These are phyloP conservation scores for Ptychoptera albimana DNA, from an alignment of 2,888 invertebrate genomes.

Conservation along the genomic window DNA sequence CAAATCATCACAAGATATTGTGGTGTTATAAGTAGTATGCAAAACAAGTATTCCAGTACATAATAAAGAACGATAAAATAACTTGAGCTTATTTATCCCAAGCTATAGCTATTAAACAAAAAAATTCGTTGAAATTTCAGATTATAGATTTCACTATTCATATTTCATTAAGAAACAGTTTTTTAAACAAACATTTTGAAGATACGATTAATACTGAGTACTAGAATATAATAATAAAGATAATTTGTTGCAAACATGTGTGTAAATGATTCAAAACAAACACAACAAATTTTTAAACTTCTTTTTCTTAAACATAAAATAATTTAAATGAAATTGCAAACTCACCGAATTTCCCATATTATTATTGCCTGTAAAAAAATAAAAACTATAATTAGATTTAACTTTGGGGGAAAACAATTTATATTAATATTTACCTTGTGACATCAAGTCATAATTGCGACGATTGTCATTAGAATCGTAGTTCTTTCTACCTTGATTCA, in stretches of 20 bases:
- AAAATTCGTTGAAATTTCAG: not conserved
- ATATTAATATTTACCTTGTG: slow-evolving; percentile 1
- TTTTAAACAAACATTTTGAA: not conserved
- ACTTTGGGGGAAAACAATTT: not conserved
- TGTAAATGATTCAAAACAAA: not conserved
- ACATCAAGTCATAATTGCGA: slow-evolving; percentile 12
- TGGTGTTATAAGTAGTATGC: no score
- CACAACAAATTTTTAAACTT: not conserved
- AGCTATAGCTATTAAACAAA: not conserved
- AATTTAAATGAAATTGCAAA: not conserved
- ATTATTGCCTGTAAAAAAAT: slow-evolving; percentile 7
- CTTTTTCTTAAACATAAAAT: no score
- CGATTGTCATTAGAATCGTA: slow-evolving; percentile 7
- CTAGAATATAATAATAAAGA: not conserved
- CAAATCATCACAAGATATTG: no score
- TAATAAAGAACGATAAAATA: no score
- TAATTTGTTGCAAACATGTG: not conserved
- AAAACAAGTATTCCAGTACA: no score
- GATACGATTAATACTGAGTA: not conserved
- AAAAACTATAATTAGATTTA: not conserved
- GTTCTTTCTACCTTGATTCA: slow-evolving; percentile 33
- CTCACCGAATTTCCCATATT: slow-evolving; percentile 2
- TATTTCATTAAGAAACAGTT: not conserved
- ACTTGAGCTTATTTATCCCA: no score
- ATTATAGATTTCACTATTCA: not conserved